Evolutionary conservation across 2,888 invertebrate genomes (phyloP).

Genomic region (Oligia fasciuncula): DNA sequence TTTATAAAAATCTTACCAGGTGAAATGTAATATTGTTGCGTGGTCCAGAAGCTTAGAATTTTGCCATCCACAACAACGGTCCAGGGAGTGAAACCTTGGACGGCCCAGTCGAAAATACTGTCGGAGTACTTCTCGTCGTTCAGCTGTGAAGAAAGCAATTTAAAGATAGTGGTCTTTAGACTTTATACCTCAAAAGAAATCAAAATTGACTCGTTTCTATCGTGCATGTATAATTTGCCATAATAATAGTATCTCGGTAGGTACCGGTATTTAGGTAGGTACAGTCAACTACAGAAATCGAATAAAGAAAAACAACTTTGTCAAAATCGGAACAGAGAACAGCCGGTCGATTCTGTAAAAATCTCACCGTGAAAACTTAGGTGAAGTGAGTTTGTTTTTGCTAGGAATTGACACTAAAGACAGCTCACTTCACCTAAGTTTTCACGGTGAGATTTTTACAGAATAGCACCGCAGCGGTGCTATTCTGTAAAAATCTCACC

Average conservation of each 20-base stretch:
- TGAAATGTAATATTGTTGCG: constrained; percentile 53
- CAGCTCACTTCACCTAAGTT: too few species aligned
- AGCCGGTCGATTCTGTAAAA: too few species aligned
- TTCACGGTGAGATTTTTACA: too few species aligned
- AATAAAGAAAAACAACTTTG: neutral
- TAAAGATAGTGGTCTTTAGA: neutral
- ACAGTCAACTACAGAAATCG: neutral
- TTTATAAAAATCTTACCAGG: constrained; percentile 31
- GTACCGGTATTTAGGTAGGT: neutral
- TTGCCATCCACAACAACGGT: constrained; percentile 25
- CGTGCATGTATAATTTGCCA: neutral
- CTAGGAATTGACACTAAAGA: too few species aligned
- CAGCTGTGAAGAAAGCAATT: constrained; percentile 23
- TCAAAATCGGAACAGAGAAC: neutral
- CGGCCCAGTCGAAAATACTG: constrained; percentile 40
- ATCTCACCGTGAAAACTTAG: too few species aligned
- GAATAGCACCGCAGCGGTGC: too few species aligned
- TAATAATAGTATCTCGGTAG: neutral
- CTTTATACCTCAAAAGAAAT: neutral
- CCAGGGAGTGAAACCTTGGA: constrained; percentile 57
- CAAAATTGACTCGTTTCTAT: neutral
- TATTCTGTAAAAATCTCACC: too few species aligned
- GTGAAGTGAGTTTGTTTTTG: too few species aligned
- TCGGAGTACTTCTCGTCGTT: neutral
- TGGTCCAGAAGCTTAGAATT: constrained; percentile 37